phyloP scores from a whole-genome alignment of 2,797 vertebrate species.

The Sternarchorhynchus goeldii region DNA sequence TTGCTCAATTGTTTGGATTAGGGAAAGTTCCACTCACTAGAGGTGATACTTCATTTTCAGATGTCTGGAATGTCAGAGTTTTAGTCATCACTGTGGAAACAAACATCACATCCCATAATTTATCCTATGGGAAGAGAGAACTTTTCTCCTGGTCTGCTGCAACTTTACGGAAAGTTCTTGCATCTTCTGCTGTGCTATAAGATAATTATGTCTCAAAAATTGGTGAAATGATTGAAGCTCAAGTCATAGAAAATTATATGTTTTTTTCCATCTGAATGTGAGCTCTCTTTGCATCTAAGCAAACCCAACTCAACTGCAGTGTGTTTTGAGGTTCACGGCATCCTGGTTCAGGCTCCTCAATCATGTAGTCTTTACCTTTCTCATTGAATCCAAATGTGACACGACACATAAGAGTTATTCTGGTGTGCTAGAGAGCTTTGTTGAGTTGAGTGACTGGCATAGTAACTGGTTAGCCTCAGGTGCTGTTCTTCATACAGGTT shows the following conservation, averaged over 20 bases:
- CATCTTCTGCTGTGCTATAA: not conserved
- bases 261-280: not conserved
- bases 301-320: conserved; percentile 21
- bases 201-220: not conserved
- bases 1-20: not conserved
- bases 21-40: conserved; percentile 2
- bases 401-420: conserved; percentile 67
- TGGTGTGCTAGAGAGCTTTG: conserved; percentile 70
- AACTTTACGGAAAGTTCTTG: conserved; percentile 6
- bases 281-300: conserved; percentile 31
- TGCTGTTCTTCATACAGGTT: conserved; percentile 74
- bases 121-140: conserved; percentile 1
- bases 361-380: conserved; percentile 55
- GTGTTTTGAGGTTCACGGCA: conserved; percentile 34
- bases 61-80: not conserved
- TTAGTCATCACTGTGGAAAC: conserved; percentile 17
- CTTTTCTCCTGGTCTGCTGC: conserved; percentile 5
- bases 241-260: not conserved
- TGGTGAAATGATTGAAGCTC: conserved; percentile 14
- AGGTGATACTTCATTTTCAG: not conserved
- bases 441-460: conserved; percentile 75
- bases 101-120: conserved; percentile 16
- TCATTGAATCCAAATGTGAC: conserved; percentile 67
- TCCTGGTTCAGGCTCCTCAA: conserved; percentile 47
- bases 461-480: conserved; percentile 80